Conservation (phyloP, 2,113 vertebrate species). For the Castor canadensis region DNA sequence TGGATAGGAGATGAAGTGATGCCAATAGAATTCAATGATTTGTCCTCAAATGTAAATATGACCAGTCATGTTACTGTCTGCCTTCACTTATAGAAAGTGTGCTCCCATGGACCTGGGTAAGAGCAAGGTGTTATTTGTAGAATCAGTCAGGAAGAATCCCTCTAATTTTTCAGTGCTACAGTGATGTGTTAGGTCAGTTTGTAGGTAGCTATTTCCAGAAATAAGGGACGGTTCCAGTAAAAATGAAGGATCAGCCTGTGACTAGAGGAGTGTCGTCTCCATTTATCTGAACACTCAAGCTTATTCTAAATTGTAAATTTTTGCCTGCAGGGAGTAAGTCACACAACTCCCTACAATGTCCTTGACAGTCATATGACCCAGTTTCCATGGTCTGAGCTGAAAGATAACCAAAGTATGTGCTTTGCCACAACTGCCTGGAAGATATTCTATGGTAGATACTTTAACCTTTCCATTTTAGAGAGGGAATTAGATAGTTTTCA, state of each 20-base stretch:
- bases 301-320: background rate
- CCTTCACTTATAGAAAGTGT: background rate
- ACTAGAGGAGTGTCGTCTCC: background rate
- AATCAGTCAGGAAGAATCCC: background rate
- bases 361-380: background rate
- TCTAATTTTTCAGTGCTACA: background rate
- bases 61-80: background rate
- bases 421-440: background rate
- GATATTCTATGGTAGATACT: background rate
- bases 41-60: background rate
- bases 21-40: background rate
- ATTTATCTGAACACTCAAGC: background rate
- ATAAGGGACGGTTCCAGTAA: background rate
- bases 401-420: background rate
- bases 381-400: background rate
- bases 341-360: background rate
- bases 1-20: background rate
- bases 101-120: background rate
- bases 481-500: background rate
- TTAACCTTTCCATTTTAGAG: background rate
- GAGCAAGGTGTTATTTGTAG: background rate
- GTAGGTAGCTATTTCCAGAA: background rate
- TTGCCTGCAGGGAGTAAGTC: background rate
- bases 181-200: background rate
- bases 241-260: background rate